Conservation (phyloP, 1,140 invertebrate genomes). For the Aphelenchoides fujianensis region DNA sequence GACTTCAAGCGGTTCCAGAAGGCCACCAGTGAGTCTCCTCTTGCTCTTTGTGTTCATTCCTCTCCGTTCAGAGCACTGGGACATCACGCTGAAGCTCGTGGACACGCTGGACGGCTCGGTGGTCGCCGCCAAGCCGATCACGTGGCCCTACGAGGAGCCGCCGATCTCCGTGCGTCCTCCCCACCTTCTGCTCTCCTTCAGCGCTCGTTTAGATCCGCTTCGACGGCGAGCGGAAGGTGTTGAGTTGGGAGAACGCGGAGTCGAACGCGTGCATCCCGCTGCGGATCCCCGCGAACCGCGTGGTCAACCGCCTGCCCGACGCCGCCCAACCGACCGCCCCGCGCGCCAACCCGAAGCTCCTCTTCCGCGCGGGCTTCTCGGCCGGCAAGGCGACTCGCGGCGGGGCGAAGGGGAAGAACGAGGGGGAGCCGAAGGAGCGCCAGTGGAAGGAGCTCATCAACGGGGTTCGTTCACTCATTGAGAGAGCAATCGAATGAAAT, state of each 20-base stretch:
- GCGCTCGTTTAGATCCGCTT: constrained; percentile 8
- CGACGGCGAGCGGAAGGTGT: neutral
- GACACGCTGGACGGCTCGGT: neutral
- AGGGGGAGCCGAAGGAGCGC: neutral
- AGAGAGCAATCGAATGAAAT: too few species aligned
- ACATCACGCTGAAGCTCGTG: neutral
- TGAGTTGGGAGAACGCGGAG: constrained; percentile 16
- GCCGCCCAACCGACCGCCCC: neutral
- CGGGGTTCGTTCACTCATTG: neutral
- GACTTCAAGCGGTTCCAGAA: neutral
- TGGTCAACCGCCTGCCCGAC: neutral
- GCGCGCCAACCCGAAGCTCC: neutral
- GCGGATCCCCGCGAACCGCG: neutral
- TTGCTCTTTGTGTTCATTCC: neutral
- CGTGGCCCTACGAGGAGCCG: constrained; percentile 12
- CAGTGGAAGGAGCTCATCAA: constrained; percentile 2
- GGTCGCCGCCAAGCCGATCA: neutral
- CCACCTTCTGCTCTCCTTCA: neutral
- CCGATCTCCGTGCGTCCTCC: neutral
- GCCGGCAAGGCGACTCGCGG: neutral
- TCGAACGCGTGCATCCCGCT: neutral
- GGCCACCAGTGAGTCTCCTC: constrained; percentile 13
- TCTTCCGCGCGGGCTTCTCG: neutral
- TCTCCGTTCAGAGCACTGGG: constrained; percentile 18
- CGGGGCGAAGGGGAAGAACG: neutral